These are phyloP conservation scores for Herpailurus yagouaroundi DNA, from an alignment of 2,113 vertebrate species.

Conservation along the genomic window DNA sequence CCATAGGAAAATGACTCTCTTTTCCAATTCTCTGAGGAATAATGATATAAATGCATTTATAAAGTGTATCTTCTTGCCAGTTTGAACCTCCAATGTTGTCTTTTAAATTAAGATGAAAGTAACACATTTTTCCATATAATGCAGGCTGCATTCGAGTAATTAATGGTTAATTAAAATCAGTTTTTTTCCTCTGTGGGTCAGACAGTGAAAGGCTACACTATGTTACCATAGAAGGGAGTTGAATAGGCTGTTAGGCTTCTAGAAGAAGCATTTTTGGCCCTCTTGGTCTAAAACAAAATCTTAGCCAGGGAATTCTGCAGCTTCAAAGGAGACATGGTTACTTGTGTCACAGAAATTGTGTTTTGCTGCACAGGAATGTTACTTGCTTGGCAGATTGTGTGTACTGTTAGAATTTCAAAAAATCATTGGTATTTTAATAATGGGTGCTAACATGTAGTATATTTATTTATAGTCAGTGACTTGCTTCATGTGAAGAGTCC, in stretches of 20 bases:
- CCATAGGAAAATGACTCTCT: not conserved
- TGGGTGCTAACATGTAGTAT: conserved; percentile 60
- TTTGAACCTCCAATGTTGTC: conserved; percentile 80
- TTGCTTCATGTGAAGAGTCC: conserved; percentile 52
- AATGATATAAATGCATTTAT: conserved; percentile 33
- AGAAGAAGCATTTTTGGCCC: conserved; percentile 74
- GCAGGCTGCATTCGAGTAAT: conserved; percentile 90
- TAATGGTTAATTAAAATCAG: conserved; percentile 94
- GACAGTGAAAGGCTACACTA: conserved; percentile 84
- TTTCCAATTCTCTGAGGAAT: conserved; percentile 13
- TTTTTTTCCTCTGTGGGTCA: conserved; percentile 87
- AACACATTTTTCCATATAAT: conserved; percentile 84
- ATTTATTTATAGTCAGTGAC: conserved; percentile 77
- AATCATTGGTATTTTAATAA: conserved; percentile 75
- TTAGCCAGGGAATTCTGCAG: conserved; percentile 65
- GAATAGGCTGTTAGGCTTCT: conserved; percentile 77
- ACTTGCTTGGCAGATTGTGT: conserved; percentile 81
- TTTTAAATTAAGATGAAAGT: conserved; percentile 86
- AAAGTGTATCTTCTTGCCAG: conserved; percentile 56
- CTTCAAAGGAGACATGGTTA: conserved; percentile 73
- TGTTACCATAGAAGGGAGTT: conserved; percentile 83
- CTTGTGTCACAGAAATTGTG: conserved; percentile 84
- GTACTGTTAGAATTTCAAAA: conserved; percentile 78
- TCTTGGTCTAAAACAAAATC: conserved; percentile 81
- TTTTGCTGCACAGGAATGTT: conserved; percentile 82